These are phyloP conservation scores for Eupithecia subfuscata DNA, from an alignment of 2,888 invertebrate genomes.

Conservation along the genomic window DNA sequence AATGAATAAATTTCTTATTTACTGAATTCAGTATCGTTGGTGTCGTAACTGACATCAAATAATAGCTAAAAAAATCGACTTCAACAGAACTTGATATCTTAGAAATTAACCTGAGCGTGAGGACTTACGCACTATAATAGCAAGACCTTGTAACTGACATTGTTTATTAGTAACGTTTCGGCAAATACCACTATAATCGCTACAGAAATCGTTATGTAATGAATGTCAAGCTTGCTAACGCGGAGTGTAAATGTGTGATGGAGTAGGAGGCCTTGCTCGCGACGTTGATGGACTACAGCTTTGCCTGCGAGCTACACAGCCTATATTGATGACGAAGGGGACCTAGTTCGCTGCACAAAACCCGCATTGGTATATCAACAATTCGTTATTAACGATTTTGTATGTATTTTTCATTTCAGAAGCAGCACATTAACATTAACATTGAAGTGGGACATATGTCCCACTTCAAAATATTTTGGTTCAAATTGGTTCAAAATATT, in stretches of 20 bases:
- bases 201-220: not conserved
- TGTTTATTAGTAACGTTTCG: too few species aligned
- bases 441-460: too few species aligned
- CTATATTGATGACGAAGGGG: not conserved
- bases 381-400: not conserved
- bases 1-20: too few species aligned
- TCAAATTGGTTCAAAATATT: too few species aligned
- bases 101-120: too few species aligned
- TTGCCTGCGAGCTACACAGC: not conserved
- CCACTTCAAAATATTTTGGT: too few species aligned
- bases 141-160: too few species aligned
- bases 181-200: not conserved
- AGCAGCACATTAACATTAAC: too few species aligned
- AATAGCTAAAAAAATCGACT: too few species aligned
- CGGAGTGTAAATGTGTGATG: not conserved
- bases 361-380: not conserved
- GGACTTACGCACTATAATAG: too few species aligned
- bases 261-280: not conserved
- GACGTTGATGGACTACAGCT: slow-evolving; percentile 3
- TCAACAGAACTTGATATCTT: too few species aligned
- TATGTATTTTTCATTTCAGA: not conserved
- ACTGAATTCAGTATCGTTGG: not conserved
- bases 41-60: not conserved
- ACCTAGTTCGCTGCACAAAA: not conserved
- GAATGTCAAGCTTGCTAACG: not conserved